A percentile compares a stretch with the other conserved stretches of the same genome.
phyloP scores from a whole-genome alignment of 2,113 vertebrate species.

The Syrrhaptes paradoxus region DNA sequence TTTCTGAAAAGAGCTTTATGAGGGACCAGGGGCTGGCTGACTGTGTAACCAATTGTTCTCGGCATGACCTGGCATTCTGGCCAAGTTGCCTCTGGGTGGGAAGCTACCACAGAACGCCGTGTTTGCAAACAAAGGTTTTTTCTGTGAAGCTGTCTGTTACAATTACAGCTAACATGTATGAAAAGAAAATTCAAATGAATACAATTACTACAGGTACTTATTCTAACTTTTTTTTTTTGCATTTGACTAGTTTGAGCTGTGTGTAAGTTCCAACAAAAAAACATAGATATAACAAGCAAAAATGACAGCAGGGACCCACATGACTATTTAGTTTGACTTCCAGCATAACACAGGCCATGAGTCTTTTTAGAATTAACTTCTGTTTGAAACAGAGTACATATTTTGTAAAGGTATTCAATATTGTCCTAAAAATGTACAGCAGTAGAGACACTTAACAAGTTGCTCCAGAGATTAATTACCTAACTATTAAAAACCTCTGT shows the following conservation, averaged over 20 bases:
- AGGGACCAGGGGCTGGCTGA: neutral
- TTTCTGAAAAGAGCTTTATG: neutral
- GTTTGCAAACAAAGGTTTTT: neutral
- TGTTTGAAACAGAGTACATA: neutral
- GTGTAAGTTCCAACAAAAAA: neutral
- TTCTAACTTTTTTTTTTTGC: neutral
- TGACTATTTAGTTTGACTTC: neutral
- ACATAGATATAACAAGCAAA: neutral
- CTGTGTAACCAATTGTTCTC: neutral
- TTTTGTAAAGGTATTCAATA: neutral
- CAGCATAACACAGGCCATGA: neutral
- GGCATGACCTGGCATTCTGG: accelerated
- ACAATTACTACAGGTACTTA: neutral
- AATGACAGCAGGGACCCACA: neutral
- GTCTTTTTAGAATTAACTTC: neutral
- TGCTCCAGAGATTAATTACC: neutral
- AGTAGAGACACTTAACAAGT: neutral
- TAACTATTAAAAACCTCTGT: neutral
- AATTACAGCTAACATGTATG: neutral
- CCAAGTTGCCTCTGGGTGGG: neutral
- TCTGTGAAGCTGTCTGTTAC: neutral
- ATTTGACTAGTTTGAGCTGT: neutral
- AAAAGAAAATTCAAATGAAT: neutral
- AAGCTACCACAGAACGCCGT: neutral
- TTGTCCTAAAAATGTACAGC: neutral